phyloP scores from a whole-genome alignment of 2,888 invertebrate species.

The Agonopterix alstromeriana region DNA sequence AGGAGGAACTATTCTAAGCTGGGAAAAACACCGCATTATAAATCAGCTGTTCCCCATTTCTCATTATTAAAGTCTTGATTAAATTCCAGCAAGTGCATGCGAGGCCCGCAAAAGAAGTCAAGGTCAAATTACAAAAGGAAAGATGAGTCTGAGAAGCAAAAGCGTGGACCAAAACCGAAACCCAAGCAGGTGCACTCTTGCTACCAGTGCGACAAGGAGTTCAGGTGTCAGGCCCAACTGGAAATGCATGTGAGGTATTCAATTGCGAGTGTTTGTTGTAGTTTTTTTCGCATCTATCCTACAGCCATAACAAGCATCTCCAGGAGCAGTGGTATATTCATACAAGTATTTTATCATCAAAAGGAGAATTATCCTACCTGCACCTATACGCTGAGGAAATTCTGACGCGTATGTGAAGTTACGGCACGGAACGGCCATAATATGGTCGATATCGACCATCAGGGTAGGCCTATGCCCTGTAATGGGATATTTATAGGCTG shows the following conservation, averaged over 20 bases:
- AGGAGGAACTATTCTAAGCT: too few relatives aligned
- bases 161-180: slow-evolving; percentile 78
- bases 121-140: slow-evolving; percentile 73
- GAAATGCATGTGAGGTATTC: slow-evolving; percentile 76
- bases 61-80: neutral
- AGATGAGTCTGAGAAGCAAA: slow-evolving; percentile 73
- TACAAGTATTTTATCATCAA: too few relatives aligned
- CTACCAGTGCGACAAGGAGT: slow-evolving; percentile 77
- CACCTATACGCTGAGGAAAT: too few relatives aligned
- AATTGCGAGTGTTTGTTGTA: neutral
- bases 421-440: too few relatives aligned
- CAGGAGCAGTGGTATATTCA: too few relatives aligned
- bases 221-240: slow-evolving; percentile 78
- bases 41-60: neutral
- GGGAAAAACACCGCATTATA: too few relatives aligned
- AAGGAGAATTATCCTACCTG: too few relatives aligned
- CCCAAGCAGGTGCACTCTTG: slow-evolving; percentile 75
- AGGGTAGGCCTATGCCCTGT: too few relatives aligned
- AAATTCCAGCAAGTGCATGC: slow-evolving; percentile 52
- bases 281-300: neutral
- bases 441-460: too few relatives aligned
- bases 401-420: too few relatives aligned
- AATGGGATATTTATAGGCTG: too few relatives aligned
- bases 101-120: slow-evolving; percentile 33
- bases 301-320: too few relatives aligned